Evolutionary conservation across 2,113 vertebrate genomes (phyloP), one percentile per base, ranked within the genome.

Genomic region (Mesocricetus auratus): DNA sequence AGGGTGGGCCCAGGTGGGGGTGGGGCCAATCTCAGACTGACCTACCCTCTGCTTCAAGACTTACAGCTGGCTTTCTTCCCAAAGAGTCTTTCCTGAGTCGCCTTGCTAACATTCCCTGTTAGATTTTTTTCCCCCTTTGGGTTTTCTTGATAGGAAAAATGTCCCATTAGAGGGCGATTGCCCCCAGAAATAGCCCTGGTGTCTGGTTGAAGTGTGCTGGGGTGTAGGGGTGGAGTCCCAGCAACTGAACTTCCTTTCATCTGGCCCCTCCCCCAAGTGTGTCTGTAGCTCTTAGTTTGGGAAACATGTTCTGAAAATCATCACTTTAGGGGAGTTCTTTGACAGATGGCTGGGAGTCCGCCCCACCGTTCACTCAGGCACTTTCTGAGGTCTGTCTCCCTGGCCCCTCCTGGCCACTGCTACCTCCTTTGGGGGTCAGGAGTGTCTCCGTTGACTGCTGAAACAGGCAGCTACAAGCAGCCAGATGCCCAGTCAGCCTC

Each of bases 61-160:
- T 78, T 90, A 50, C 26, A 53, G 66, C 39, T 96, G 94, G 47
- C 75, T 58, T 73, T 68, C 56, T 85, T 96, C 77, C 93, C 45
- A 19, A n/a, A 87, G 64, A 93, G 53, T 26, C 24, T 12, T 93
- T 86, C 74, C 42, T 19, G 7, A 4, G 1, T 71, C 8, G 17
- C 68, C 62, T 47, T 36, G 26, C 21, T 42, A 73, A 82, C 47
- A 2, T 64, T 91, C 31, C 60, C 33, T 26, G 2, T 39, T 78
- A 62, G 66, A 58, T 66, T 42, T 73, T 21, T 4, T 11, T 16
- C 68, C 19, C 16, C 94, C 86, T 94, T 47, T 86, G n/a, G 62
- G 56, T 73, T 66, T 78, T 62, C 82, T 78, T 60, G 47, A 22
- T 47, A 50, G 75, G 77, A 89, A 56, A 62, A 69, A 29, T 9